phyloP scores from a whole-genome alignment of 2,888 invertebrate genomes.

The Blera fallax region DNA sequence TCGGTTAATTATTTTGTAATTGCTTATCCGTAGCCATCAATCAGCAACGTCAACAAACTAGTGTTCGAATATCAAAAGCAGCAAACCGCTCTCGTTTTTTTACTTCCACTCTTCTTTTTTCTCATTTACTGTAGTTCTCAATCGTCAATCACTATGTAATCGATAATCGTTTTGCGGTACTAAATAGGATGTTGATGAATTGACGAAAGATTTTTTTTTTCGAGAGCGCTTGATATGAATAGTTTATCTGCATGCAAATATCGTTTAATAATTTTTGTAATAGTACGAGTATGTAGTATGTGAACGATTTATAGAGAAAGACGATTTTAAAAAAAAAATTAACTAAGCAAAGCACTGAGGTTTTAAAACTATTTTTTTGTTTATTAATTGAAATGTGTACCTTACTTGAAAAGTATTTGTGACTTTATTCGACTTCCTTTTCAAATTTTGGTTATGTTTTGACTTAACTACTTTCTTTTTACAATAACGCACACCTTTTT shows the following conservation, averaged over 20 bases:
- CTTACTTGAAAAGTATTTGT: too few species aligned
- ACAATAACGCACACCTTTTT: too few species aligned
- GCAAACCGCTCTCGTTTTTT: slow-evolving; percentile 14
- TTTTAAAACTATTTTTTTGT: too few species aligned
- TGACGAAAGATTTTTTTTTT: slow-evolving; percentile 12
- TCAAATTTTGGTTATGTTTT: too few species aligned
- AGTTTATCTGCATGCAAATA: neutral
- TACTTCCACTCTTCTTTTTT: neutral
- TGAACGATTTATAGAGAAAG: too few species aligned
- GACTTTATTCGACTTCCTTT: too few species aligned
- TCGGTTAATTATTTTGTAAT: slow-evolving; percentile 66
- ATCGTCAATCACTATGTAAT: slow-evolving; percentile 47
- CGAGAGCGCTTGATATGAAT: neutral
- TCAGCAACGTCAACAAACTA: slow-evolving; percentile 45
- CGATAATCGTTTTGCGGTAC: slow-evolving; percentile 28
- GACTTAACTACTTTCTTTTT: too few species aligned
- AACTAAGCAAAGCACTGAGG: too few species aligned
- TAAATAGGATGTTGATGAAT: slow-evolving; percentile 36
- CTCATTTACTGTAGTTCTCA: slow-evolving; percentile 25
- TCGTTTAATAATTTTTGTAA: neutral
- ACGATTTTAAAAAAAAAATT: too few species aligned
- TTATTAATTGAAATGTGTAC: too few species aligned
- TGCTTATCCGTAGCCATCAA: slow-evolving; percentile 63
- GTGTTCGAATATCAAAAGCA: slow-evolving; percentile 33
- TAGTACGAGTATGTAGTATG: too few species aligned